Conservation (phyloP, 2,888 invertebrate genomes). For the Euproctis similis region DNA sequence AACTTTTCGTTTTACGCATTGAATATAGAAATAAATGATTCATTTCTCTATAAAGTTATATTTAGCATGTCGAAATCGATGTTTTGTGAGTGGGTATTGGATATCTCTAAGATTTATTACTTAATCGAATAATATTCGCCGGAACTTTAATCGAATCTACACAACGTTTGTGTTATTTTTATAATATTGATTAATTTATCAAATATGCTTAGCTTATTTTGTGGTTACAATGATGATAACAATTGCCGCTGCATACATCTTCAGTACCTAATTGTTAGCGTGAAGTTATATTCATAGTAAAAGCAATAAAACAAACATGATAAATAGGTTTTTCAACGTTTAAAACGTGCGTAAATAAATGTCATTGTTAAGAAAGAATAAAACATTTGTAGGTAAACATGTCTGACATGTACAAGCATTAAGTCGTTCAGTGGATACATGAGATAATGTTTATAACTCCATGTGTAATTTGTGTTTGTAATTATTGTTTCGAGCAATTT, state of each 20-base stretch:
- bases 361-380: slow-evolving; percentile 22
- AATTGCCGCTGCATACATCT: too few relatives aligned
- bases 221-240: too few relatives aligned
- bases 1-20: slow-evolving; percentile 25
- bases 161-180: too few relatives aligned
- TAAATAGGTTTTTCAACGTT: too few relatives aligned
- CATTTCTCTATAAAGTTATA: slow-evolving; percentile 40
- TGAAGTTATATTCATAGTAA: too few relatives aligned
- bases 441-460: slow-evolving; percentile 36
- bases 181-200: too few relatives aligned
- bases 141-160: slow-evolving; percentile 12
- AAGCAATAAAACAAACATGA: too few relatives aligned
- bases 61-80: slow-evolving; percentile 35
- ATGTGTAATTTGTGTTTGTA: slow-evolving; percentile 39
- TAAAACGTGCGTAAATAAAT: slow-evolving; percentile 1
- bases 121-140: slow-evolving; percentile 27
- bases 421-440: slow-evolving; percentile 21
- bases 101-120: slow-evolving; percentile 26
- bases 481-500: slow-evolving; percentile 36
- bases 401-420: slow-evolving; percentile 24
- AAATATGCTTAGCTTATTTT: too few relatives aligned
- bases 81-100: slow-evolving; percentile 14
- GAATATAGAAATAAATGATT: slow-evolving; percentile 33
- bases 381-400: slow-evolving; percentile 30
- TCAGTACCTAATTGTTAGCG: too few relatives aligned